Base-by-base conservation (phyloP, 2,113 vertebrate genomes). In the Pristiophorus japonicus region DNA sequence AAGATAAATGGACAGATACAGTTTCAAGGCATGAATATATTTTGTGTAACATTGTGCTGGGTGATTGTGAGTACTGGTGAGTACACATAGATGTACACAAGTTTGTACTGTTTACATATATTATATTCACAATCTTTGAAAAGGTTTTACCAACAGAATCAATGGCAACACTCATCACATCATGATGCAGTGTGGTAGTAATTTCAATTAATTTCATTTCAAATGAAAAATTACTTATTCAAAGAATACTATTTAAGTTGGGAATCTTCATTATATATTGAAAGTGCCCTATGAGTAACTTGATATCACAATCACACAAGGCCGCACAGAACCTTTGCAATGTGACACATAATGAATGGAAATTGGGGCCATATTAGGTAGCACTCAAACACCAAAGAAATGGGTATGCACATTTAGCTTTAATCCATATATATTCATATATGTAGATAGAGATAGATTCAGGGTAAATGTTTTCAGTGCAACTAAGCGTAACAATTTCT, bases 1-100 rank as follows among this genome's bases (percentile, higher is more conserved):
- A 95, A 95, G 90, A 95, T 96, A 96, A 63, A 96, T 96, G 95
- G 81, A 88, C 95, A 88, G 95, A 96, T 97, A 97, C 96, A 0
- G 81, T 97, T 98, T 97, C 96, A 97, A 96, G 63, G 96, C 88
- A 96, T 96, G 96, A 97, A 96, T 97, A 96, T 96, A 96, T 97
- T 97, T 97, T 95, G 95, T 93, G 91, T 42, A 18, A 65, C 91
- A 62, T 66, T 66, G 59, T 66, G 91, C 55, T 93, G 62, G 91
- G n/a, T 93, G 91, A 93, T 93, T 93, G n/a, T 93, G 18, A 22
- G 55, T n/a, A 92, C 34, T 65, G 90, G 16, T 63, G 62, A 63
- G 91, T 42, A 65, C 38, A 93, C 62, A 63, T 22, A 66, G 91
- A 93, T 93, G 91, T 93, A 24, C 62, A 6, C 45, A 45, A 22